phyloP scores from a whole-genome alignment of 37 sponge, comb jelly and placozoan species.

The Hexactinellida sp. region DNA sequence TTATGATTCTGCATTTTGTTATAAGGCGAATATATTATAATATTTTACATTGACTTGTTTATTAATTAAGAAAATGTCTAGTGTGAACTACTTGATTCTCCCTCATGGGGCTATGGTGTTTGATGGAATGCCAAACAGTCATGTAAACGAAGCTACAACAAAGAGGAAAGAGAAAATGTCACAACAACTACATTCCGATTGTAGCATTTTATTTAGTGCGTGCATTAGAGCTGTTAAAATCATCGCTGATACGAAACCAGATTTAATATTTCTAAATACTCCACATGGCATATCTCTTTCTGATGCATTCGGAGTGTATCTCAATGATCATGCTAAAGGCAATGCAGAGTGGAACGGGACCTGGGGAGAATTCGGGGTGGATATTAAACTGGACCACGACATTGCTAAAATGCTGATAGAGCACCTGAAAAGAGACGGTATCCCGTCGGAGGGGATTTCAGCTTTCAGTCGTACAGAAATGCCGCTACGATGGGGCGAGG shows the following conservation, averaged over 20 bases:
- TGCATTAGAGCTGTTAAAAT: constrained; percentile 25
- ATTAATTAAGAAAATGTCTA: too few species aligned
- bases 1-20: too few species aligned
- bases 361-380: constrained; percentile 32
- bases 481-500: constrained; percentile 43
- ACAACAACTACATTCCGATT: constrained; percentile 16
- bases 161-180: constrained; percentile 15
- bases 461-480: constrained; percentile 23
- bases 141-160: neutral
- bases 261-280: constrained; percentile 35
- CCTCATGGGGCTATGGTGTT: constrained; percentile 40
- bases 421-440: constrained; percentile 24
- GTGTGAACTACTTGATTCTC: constrained; percentile 20
- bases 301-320: constrained; percentile 20
- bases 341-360: constrained; percentile 29
- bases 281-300: constrained; percentile 31
- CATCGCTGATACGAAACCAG: constrained; percentile 22
- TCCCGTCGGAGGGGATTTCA: constrained; percentile 31
- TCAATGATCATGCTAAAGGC: constrained; percentile 30
- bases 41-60: too few species aligned
- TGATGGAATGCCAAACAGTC: constrained; percentile 18
- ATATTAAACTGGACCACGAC: constrained; percentile 18
- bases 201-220: constrained; percentile 8
- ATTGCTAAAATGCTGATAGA: constrained; percentile 19
- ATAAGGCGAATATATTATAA: too few species aligned